Evolutionary conservation across 2,113 vertebrate genomes (phyloP), one percentile per base, ranked within the genome.

Genomic region (Eclectus roratus): DNA sequence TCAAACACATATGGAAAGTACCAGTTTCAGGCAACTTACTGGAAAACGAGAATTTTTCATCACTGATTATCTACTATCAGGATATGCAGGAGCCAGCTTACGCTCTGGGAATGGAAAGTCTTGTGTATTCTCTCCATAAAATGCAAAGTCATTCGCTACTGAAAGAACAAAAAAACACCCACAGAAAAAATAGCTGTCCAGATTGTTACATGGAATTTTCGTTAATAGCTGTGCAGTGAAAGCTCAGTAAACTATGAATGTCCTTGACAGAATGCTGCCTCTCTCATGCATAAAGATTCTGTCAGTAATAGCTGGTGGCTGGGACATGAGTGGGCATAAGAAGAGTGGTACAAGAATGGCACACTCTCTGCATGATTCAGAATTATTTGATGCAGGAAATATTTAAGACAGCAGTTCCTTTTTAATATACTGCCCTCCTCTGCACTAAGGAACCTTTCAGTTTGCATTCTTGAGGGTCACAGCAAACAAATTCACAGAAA

Each of bases 71-170:
- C 97, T 97, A 29, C 96, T 94, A 58, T 97, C 97, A 74, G 97
- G 97, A 82, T 96, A 98, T 0, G 94, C 94, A 11, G 98, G 96
- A 63, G 97, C 97, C 89, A 99, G 94, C 56, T 96, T 99, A 63
- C 96, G 96, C 49, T 98, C 98, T 13, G 98, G 98, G 64, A 99
- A 98, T 31, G 99, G 95, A 94, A 99, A 99, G 29, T 95, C 85
- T 49, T 96, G 74, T 70, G 97, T 97, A 56, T 98, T 98, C 83
- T 97, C 97, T 97, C 98, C 97, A 92, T 98, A 98, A 91, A 73
- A 97, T 37, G 98, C 98, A 92, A 98, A 80, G 31, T 96, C 92
- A 89, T 98, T 66, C 24, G 89, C 98, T 12, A 7, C 98, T 97
- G 80, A n/a, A 97, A 89, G 37, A 91, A 89, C 23, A 93, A 64